Percentiles rank a stretch among this genome's conserved stretches.
Conservation (phyloP, 64 coral and sea anemone species). For the Actinia tenebrosa region DNA sequence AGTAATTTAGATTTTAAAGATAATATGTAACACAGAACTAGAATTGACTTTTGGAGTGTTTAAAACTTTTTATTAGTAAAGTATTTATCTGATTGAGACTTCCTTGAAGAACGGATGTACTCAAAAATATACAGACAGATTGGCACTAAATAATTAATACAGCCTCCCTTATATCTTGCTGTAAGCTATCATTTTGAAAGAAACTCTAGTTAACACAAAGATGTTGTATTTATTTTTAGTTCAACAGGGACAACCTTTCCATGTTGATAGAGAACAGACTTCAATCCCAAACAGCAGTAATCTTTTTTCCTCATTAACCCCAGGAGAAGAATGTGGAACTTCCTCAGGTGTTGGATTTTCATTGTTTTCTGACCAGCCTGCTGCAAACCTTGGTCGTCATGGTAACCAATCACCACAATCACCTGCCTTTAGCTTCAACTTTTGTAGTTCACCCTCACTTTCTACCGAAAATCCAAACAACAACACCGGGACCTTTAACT, state of each 20-base stretch:
- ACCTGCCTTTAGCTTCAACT: neutral
- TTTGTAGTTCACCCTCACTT: neutral
- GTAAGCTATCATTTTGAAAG: neutral
- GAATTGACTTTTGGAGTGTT: too few relatives aligned
- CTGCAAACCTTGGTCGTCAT: neutral
- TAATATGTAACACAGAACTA: too few relatives aligned
- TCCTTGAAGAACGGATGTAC: too few relatives aligned
- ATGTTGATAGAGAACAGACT: neutral
- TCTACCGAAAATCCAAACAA: neutral
- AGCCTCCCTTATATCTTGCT: neutral
- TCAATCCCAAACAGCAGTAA: neutral
- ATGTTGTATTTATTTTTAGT: neutral
- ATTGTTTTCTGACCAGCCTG: constrained; percentile 16
- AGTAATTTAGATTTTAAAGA: too few relatives aligned
- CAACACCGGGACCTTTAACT: neutral
- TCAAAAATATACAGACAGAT: too few relatives aligned
- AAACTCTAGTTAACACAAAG: neutral
- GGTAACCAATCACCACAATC: constrained; percentile 7
- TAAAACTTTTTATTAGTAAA: too few relatives aligned
- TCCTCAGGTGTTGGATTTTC: neutral
- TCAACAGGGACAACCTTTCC: neutral
- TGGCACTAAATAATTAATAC: neutral
- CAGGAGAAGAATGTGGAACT: neutral
- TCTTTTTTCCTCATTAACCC: neutral
- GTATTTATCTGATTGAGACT: too few relatives aligned